phyloP scores from a whole-genome alignment of 2,888 invertebrate species.

The Anarsia innoxiella region DNA sequence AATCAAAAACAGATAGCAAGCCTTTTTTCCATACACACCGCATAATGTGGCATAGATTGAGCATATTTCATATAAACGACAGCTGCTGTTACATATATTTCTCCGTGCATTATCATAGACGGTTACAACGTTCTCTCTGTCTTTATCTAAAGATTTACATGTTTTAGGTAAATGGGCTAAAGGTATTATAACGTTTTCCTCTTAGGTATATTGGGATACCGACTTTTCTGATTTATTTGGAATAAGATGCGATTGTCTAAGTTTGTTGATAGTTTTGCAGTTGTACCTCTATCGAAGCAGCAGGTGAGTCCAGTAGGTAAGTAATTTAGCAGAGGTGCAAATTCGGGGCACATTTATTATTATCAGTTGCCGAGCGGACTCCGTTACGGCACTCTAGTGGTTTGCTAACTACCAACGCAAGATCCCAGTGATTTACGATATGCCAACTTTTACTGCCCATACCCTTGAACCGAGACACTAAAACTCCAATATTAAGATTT shows the following conservation, averaged over 20 bases:
- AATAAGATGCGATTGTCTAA: too few relatives aligned
- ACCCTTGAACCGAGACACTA: constrained; percentile 25
- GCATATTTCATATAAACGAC: constrained; percentile 22
- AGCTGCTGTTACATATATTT: constrained; percentile 18
- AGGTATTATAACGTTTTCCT: too few relatives aligned
- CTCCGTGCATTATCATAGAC: constrained; percentile 6
- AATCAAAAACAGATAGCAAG: constrained; percentile 35
- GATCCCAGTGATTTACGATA: constrained; percentile 43
- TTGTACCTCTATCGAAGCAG: too few relatives aligned
- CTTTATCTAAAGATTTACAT: constrained; percentile 5
- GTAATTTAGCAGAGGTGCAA: constrained; percentile 21
- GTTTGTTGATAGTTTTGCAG: too few relatives aligned
- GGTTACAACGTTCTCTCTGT: constrained; percentile 1
- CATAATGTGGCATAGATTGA: constrained; percentile 17
- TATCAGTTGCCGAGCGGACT: constrained; percentile 35
- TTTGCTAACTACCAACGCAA: constrained; percentile 42
- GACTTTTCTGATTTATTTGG: too few relatives aligned
- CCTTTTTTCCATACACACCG: constrained; percentile 18
- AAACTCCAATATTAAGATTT: constrained; percentile 30
- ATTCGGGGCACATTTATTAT: constrained; percentile 44
- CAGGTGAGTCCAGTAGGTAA: too few relatives aligned
- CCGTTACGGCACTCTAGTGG: constrained; percentile 47
- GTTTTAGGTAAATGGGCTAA: too few relatives aligned
- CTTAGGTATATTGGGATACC: too few relatives aligned
- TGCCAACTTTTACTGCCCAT: constrained; percentile 32